Conservation (phyloP, 2,797 vertebrate genomes). For the Spinus pinus region DNA sequence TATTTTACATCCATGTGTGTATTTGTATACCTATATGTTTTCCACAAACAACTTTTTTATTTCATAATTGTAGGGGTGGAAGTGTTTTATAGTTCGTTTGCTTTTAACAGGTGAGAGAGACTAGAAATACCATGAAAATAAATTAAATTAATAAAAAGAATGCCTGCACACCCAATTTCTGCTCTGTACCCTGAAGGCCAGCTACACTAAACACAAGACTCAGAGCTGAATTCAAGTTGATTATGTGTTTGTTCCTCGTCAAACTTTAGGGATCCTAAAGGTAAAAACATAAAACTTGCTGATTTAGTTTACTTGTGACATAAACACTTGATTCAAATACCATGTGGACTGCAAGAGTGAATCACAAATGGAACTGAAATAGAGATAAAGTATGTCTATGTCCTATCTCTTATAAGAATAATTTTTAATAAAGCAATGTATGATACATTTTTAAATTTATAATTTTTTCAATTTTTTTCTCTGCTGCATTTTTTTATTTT, state of each 20-base stretch:
- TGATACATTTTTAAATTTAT: background rate
- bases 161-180: rapidly evolving
- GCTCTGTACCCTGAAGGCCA: slow-evolving; percentile 10
- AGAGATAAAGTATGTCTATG: background rate
- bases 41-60: background rate
- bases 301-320: slow-evolving; percentile 49
- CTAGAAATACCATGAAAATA: background rate
- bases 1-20: background rate
- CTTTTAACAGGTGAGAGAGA: background rate
- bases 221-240: slow-evolving; percentile 59
- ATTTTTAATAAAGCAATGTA: background rate
- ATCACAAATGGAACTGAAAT: slow-evolving; percentile 12
- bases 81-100: background rate
- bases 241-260: slow-evolving; percentile 26
- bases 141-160: background rate
- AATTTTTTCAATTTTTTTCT: background rate
- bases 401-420: background rate
- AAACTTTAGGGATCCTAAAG: slow-evolving; percentile 45
- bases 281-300: slow-evolving; percentile 57
- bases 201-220: slow-evolving; percentile 44
- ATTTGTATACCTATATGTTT: background rate
- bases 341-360: background rate
- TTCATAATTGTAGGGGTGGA: background rate
- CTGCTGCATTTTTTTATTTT: background rate
- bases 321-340: slow-evolving; percentile 48